Conservation (phyloP, 2,113 vertebrate species). For the Desmodus rotundus region DNA sequence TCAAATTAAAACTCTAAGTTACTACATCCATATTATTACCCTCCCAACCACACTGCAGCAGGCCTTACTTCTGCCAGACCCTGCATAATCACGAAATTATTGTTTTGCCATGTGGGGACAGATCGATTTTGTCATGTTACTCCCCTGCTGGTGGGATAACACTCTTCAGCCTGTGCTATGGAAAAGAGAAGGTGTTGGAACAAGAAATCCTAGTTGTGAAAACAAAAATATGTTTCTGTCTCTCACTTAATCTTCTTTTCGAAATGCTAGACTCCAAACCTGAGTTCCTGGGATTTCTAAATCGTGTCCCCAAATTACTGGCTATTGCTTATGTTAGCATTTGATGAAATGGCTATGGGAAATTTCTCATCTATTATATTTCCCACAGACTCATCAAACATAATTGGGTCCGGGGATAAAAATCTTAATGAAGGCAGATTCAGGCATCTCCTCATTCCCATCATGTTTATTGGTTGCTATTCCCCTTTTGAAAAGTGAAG, state of each 20-base stretch:
- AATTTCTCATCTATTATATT: neutral
- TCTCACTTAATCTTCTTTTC: constrained; percentile 14
- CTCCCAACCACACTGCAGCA: too few relatives aligned
- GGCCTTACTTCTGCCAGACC: too few relatives aligned
- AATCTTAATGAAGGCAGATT: neutral
- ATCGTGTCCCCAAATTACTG: neutral
- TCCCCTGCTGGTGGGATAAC: neutral
- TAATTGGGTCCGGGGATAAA: neutral
- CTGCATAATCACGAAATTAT: neutral
- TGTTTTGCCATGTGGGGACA: neutral
- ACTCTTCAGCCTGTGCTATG: neutral
- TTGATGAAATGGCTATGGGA: neutral
- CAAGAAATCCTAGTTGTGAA: constrained; percentile 18
- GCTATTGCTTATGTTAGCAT: neutral
- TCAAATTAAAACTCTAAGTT: too few relatives aligned
- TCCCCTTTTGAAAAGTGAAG: neutral
- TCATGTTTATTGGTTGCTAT: neutral
- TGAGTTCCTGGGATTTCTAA: neutral
- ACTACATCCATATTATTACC: too few relatives aligned
- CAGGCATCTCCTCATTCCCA: neutral
- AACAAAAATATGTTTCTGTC: constrained; percentile 8
- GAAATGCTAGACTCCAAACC: neutral
- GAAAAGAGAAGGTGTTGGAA: neutral
- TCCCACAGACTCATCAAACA: neutral
- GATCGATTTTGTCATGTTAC: neutral